Evolutionary conservation across 2,113 vertebrate species (phyloP).

Genomic region (Zosterops lateralis): DNA sequence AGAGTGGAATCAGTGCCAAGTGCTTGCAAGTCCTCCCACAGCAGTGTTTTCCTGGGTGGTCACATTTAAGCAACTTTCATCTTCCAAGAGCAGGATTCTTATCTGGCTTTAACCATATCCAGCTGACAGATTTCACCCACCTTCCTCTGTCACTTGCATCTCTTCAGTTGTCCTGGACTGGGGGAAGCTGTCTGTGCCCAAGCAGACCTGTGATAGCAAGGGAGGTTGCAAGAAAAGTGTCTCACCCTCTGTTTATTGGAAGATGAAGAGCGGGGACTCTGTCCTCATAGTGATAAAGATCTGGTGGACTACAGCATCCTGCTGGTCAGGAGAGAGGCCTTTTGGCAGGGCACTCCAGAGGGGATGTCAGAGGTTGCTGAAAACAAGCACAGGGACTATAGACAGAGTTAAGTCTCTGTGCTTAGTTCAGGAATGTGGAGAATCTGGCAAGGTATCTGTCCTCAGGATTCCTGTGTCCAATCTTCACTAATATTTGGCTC

Average conservation of each 20-base stretch:
- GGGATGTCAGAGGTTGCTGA: neutral
- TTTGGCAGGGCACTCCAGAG: neutral
- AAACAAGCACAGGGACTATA: neutral
- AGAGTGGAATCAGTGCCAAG: neutral
- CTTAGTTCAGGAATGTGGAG: neutral
- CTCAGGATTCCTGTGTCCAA: neutral
- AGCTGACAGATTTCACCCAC: neutral
- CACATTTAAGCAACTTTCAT: neutral
- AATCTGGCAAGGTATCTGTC: neutral
- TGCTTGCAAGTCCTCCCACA: neutral
- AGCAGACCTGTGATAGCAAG: neutral
- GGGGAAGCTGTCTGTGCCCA: neutral
- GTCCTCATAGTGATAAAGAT: rapidly evolving
- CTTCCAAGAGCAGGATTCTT: neutral
- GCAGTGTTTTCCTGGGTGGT: neutral
- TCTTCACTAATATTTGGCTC: neutral
- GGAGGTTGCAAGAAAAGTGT: neutral
- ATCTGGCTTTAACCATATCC: neutral
- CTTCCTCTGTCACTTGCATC: neutral
- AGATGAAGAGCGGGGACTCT: neutral
- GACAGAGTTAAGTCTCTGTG: neutral
- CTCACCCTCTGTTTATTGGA: neutral
- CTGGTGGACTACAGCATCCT: neutral
- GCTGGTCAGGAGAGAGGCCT: neutral
- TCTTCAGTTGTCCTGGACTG: rapidly evolving